Base-by-base conservation (phyloP, 2,888 invertebrate species). In the Spisula solida region DNA sequence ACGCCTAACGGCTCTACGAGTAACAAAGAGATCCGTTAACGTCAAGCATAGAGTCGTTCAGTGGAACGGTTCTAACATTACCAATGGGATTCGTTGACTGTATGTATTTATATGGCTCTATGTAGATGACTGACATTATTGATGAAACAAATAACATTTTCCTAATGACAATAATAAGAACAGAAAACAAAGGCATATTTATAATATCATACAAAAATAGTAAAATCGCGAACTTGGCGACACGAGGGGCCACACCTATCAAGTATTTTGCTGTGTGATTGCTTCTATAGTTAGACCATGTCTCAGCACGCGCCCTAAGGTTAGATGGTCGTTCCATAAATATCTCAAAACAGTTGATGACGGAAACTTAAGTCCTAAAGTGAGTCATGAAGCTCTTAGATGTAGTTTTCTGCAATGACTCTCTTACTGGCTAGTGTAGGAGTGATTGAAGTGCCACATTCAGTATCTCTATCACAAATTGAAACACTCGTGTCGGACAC, bases 401-500 rank as follows among this genome's bases (percentile, higher is more conserved):
- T 18, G 18, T 56, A 10, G 56, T 56, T n/a, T 56, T 56, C n/a
- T n/a, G 6, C n/a, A 56, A 56, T 20, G 16, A 4, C 5, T 56
- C n/a, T 56, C 56, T 56, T 5, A 12, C 56, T 56, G 56, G 56
- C 56, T 18, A 56, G n/a, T 20, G 56, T 12, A 56, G 2, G 20
- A 56, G n/a, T 4, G 56, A 18, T 56, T 56, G 16, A 20, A 56
- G 56, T 8, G 16, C 16, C 16, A 56, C 56, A 56, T n/a, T 56
- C 56, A 56, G n/a, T 10, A 56, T 18, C 4, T 56, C 56, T 16
- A 56, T 20, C n/a, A 79, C 80, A 55, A 0, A 60, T 12, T 6
- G 18, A n/a, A 87, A 83, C 8, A 60, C n/a, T 29, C 81, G 88
- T 70, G 8, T 81, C 70, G 29, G 88, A 85, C 12, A 85, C 79